These are phyloP conservation scores for Dugesia japonica DNA, from an alignment of 2,888 invertebrate species.

Conservation along the genomic window DNA sequence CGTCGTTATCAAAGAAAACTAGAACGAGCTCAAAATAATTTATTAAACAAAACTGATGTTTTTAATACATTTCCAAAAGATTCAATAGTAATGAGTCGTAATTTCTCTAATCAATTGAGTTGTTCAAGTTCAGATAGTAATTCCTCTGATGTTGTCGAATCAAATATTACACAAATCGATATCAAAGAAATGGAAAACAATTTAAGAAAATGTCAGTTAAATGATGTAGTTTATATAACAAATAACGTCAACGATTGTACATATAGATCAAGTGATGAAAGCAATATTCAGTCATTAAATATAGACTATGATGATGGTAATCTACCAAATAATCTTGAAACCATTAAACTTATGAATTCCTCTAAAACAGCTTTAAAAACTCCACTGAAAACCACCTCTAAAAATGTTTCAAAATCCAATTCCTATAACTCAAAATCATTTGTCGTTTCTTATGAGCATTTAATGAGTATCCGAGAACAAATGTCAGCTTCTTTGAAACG, in stretches of 20 bases:
- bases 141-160: neutral
- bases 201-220: neutral
- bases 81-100: neutral
- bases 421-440: neutral
- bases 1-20: neutral
- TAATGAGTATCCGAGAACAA: neutral
- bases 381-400: neutral
- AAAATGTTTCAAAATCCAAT: neutral
- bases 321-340: neutral
- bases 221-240: neutral
- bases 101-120: neutral
- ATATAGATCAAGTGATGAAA: neutral
- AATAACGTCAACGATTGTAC: neutral
- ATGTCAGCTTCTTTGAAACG: neutral
- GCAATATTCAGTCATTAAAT: neutral
- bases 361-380: neutral
- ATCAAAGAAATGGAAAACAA: no score
- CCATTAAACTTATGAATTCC: no score
- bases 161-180: neutral
- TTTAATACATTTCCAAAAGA: neutral
- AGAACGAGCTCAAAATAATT: neutral
- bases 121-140: neutral
- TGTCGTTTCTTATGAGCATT: neutral
- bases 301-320: neutral
- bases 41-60: neutral